Conservation (phyloP, 2,888 invertebrate genomes). For the Apomyelois bistriatella region DNA sequence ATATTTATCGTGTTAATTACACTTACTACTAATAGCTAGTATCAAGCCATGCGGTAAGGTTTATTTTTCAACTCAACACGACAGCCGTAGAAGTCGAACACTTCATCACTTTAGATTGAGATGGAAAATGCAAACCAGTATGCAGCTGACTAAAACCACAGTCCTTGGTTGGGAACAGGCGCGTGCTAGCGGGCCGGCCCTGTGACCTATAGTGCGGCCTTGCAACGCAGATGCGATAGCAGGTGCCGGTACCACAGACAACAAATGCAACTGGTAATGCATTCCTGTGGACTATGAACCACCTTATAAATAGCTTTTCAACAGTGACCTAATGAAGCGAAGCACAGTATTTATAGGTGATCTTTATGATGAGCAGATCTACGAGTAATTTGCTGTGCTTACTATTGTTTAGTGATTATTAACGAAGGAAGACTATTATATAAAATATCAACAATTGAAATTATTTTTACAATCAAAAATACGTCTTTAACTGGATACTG, state of each 20-base stretch:
- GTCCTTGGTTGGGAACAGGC: conserved; percentile 48
- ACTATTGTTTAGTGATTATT: too few species aligned
- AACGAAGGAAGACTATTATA: too few species aligned
- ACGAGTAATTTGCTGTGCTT: too few species aligned
- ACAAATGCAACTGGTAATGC: conserved; percentile 10
- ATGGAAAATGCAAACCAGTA: conserved; percentile 11
- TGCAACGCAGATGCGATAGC: conserved; percentile 35
- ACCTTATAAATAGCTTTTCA: not conserved
- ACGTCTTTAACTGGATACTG: too few species aligned
- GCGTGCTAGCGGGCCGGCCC: conserved; percentile 61
- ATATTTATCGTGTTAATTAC: too few species aligned
- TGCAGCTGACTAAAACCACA: conserved; percentile 20
- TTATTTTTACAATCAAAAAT: too few species aligned
- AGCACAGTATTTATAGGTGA: not conserved
- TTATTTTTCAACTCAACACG: not conserved
- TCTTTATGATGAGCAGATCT: too few species aligned
- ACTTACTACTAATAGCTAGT: too few species aligned
- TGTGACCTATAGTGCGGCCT: conserved; percentile 72
- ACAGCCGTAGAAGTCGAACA: not conserved
- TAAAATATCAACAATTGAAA: too few species aligned
- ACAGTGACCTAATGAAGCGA: not conserved
- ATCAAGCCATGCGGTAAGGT: too few species aligned
- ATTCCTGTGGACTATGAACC: conserved; percentile 2
- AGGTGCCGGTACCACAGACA: conserved; percentile 26
- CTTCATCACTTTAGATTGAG: not conserved